A percentile compares a stretch with the other conserved stretches of the same genome.
Conservation (phyloP, 2,888 invertebrate species). For the Carabus problematicus region DNA sequence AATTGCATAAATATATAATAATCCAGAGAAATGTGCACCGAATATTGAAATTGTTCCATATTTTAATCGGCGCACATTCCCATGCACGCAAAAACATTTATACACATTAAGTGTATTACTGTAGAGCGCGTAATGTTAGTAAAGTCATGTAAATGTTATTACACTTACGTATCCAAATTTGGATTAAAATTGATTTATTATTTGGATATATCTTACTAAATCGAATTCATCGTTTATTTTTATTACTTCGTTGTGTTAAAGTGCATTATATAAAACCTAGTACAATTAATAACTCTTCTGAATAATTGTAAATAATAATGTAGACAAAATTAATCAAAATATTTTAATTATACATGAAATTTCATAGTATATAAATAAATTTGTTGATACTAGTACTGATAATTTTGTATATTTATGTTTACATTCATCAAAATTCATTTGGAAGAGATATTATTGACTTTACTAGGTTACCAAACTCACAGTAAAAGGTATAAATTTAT, state of each 20-base stretch:
- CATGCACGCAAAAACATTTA: constrained; percentile 31
- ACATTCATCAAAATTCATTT: constrained; percentile 13
- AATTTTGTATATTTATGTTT: no score
- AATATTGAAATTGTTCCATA: background rate
- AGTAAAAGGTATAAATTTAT: constrained; percentile 39
- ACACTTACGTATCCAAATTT: constrained; percentile 23
- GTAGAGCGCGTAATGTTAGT: constrained; percentile 41
- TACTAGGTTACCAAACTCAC: constrained; percentile 42
- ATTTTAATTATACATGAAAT: no score
- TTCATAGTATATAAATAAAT: no score
- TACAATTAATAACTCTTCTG: constrained; percentile 33
- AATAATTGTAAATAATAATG: no score
- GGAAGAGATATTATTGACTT: constrained; percentile 41
- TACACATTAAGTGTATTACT: no score
- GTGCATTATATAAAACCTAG: constrained; percentile 37
- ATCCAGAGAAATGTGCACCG: constrained; percentile 9
- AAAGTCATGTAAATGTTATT: constrained; percentile 32
- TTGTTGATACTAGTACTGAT: no score
- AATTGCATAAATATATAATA: constrained; percentile 14
- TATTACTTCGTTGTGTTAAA: constrained; percentile 37
- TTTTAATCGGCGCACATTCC: constrained; percentile 4
- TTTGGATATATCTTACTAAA: constrained; percentile 2
- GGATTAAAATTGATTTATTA: background rate
- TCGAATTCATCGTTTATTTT: constrained; percentile 8
- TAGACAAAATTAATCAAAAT: no score